These are phyloP conservation scores for Eulacestoma nigropectus DNA, from an alignment of 2,113 vertebrate species.

Conservation along the genomic window DNA sequence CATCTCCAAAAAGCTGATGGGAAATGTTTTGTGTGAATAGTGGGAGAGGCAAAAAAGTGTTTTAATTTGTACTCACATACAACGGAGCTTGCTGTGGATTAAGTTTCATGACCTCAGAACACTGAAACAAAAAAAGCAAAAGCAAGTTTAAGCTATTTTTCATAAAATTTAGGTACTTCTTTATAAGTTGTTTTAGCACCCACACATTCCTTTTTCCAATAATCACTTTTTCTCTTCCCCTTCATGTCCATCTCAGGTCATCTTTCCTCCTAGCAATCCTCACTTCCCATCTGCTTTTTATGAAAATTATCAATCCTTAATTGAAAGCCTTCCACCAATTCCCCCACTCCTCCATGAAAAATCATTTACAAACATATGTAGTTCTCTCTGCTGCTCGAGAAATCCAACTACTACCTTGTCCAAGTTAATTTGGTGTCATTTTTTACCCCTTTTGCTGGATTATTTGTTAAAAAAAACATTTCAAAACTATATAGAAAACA, in stretches of 20 bases:
- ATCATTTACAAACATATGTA: not conserved
- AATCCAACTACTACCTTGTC: not conserved
- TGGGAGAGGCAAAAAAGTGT: not conserved
- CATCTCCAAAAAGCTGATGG: not conserved
- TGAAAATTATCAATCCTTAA: not conserved
- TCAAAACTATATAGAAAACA: not conserved
- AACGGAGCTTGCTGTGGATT: conserved; percentile 95
- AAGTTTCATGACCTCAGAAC: conserved; percentile 97
- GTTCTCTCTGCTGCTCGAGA: not conserved
- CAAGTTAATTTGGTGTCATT: not conserved
- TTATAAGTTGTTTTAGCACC: not conserved
- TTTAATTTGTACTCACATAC: conserved; percentile 87
- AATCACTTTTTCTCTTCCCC: not conserved
- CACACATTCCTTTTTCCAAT: not conserved
- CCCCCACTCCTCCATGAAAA: not conserved
- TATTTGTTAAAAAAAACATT: not conserved
- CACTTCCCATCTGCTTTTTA: not conserved
- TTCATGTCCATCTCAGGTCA: not conserved
- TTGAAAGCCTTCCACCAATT: not conserved
- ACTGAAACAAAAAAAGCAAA: conserved; percentile 76
- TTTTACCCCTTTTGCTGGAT: too few relatives aligned
- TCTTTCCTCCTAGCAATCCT: not conserved
- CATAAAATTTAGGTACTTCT: not conserved
- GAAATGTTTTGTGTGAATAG: not conserved
- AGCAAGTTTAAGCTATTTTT: not conserved